phyloP scores from a whole-genome alignment of 2,113 vertebrate genomes.

The Tyto alba region DNA sequence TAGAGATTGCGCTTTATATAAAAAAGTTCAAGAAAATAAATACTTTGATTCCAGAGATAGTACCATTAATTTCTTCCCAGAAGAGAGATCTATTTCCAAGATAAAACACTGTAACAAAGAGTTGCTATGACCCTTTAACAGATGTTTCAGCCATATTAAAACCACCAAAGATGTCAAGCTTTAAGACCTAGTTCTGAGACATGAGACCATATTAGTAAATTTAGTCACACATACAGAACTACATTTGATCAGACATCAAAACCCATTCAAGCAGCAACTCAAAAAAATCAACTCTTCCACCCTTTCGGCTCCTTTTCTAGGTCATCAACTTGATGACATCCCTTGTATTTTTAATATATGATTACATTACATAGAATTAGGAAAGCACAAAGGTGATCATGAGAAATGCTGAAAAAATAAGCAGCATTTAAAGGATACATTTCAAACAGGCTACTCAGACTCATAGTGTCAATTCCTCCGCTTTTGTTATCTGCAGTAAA shows the following conservation, averaged over 20 bases:
- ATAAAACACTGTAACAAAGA: neutral
- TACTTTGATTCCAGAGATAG: neutral
- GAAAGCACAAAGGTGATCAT: neutral
- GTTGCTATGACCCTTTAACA: neutral
- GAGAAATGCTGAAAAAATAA: neutral
- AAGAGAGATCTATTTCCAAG: neutral
- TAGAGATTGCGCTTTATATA: neutral
- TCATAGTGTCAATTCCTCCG: neutral
- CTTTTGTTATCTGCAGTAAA: neutral
- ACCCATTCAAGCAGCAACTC: neutral
- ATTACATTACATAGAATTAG: neutral
- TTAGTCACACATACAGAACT: neutral
- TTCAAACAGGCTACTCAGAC: neutral
- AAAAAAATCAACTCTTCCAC: neutral
- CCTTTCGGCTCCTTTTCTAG: neutral
- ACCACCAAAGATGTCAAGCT: neutral
- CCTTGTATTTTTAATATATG: neutral
- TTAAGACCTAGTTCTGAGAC: neutral
- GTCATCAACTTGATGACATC: neutral
- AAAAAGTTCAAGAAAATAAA: neutral
- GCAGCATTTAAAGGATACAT: neutral
- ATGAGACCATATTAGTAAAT: neutral
- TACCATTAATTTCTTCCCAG: neutral
- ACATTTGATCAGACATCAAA: neutral
- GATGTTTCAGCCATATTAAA: neutral